phyloP scores from a whole-genome alignment of 2,113 vertebrate genomes.

The Rhea americana region DNA sequence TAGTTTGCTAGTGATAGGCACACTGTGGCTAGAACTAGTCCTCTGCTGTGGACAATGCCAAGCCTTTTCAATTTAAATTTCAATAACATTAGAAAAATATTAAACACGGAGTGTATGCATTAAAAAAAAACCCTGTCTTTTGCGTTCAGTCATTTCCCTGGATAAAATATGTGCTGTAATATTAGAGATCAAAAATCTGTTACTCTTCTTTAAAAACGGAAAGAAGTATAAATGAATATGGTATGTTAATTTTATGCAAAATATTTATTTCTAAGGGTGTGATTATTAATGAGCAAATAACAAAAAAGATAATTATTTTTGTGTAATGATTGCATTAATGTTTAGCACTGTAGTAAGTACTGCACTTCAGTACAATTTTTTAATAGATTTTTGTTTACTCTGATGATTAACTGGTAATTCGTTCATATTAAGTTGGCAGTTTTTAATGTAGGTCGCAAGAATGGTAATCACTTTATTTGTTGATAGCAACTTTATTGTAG shows the following conservation, averaged over 20 bases:
- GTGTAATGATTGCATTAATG: conserved; percentile 15
- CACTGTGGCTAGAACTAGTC: conserved; percentile 53
- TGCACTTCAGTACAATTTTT: conserved; percentile 40
- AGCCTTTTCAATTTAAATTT: conserved; percentile 75
- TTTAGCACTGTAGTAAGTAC: conserved; percentile 46
- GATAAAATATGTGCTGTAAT: background rate
- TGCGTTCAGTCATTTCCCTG: background rate
- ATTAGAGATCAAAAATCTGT: background rate
- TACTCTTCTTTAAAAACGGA: background rate
- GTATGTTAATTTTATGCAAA: conserved; percentile 51
- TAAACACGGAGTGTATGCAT: conserved; percentile 33
- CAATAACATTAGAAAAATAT: conserved; percentile 53
- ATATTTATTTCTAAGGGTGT: conserved; percentile 54
- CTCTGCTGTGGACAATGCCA: conserved; percentile 59
- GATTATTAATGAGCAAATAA: conserved; percentile 56
- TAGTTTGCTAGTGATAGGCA: conserved; percentile 60
- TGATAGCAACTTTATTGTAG: background rate
- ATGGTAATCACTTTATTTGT: conserved; percentile 40
- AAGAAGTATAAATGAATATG: background rate
- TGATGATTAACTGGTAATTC: conserved; percentile 58
- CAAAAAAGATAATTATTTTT: conserved; percentile 56
- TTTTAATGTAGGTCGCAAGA: conserved; percentile 51
- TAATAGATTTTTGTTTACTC: conserved; percentile 61
- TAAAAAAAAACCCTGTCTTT: background rate
- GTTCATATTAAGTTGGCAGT: background rate